phyloP scores from a whole-genome alignment of 2,888 invertebrate species.

The Ormyrus nitidulus region DNA sequence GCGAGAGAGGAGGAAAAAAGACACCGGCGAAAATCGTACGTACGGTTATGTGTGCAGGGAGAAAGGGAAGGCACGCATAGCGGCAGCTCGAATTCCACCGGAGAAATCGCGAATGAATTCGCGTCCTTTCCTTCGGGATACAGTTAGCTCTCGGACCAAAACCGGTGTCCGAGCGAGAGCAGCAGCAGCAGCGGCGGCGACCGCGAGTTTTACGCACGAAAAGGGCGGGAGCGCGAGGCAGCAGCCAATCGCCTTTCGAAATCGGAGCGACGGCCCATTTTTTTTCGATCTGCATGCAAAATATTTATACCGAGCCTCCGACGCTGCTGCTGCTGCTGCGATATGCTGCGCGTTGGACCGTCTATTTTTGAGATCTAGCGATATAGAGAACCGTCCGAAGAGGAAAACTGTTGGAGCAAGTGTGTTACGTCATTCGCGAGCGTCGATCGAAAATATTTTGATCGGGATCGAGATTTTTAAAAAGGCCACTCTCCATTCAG shows the following conservation, averaged over 20 bases:
- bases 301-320: too few species aligned
- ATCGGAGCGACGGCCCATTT: too few species aligned
- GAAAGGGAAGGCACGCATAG: slow-evolving; percentile 25
- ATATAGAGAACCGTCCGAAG: not conserved
- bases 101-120: slow-evolving; percentile 49
- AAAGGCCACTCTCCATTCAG: not conserved
- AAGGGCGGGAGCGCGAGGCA: too few species aligned
- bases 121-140: not conserved
- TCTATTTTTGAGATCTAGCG: not conserved
- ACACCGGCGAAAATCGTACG: slow-evolving; percentile 8
- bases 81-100: slow-evolving; percentile 44
- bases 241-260: too few species aligned
- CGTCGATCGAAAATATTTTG: not conserved
- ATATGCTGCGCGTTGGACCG: not conserved
- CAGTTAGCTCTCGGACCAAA: not conserved
- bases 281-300: too few species aligned
- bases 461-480: not conserved
- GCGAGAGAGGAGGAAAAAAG: slow-evolving; percentile 2
- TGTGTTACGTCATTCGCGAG: not conserved
- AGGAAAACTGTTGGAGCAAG: not conserved
- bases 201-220: too few species aligned
- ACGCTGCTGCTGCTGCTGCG: too few species aligned
- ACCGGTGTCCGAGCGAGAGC: not conserved
- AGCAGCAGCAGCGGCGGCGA: not conserved
- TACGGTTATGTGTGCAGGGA: not conserved